phyloP scores from a whole-genome alignment of 2,113 vertebrate genomes.

The Oceanodroma tethys region DNA sequence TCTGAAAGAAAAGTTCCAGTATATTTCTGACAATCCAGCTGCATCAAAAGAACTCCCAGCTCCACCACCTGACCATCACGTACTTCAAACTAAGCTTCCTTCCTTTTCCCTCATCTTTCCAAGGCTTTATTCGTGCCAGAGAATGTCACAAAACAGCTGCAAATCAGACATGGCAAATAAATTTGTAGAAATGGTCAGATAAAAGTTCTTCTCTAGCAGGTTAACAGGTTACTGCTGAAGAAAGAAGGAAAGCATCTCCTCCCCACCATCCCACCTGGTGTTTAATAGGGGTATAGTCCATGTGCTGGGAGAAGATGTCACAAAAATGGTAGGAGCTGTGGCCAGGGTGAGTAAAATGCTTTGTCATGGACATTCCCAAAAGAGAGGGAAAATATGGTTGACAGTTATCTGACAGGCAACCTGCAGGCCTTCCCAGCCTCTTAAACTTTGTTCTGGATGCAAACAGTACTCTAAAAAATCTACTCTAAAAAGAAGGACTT shows the following conservation, averaged over 20 bases:
- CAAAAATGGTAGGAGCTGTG: neutral
- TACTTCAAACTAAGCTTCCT: neutral
- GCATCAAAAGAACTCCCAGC: neutral
- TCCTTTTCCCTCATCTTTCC: neutral
- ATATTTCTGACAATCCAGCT: neutral
- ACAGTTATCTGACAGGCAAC: neutral
- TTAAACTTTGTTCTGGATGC: neutral
- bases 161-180: neutral
- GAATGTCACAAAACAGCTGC: neutral
- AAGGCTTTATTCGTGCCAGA: neutral
- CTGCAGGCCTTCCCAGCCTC: neutral
- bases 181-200: neutral
- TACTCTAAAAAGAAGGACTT: neutral
- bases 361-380: neutral
- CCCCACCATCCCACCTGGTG: accelerated
- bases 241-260: neutral
- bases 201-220: neutral
- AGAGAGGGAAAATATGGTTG: neutral
- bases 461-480: neutral
- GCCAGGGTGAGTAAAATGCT: neutral
- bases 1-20: neutral
- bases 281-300: neutral
- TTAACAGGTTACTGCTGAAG: neutral
- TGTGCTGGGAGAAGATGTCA: neutral
- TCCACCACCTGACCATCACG: neutral